Conservation (phyloP, 2,797 vertebrate genomes). For the Tympanoctomys barrerae region DNA sequence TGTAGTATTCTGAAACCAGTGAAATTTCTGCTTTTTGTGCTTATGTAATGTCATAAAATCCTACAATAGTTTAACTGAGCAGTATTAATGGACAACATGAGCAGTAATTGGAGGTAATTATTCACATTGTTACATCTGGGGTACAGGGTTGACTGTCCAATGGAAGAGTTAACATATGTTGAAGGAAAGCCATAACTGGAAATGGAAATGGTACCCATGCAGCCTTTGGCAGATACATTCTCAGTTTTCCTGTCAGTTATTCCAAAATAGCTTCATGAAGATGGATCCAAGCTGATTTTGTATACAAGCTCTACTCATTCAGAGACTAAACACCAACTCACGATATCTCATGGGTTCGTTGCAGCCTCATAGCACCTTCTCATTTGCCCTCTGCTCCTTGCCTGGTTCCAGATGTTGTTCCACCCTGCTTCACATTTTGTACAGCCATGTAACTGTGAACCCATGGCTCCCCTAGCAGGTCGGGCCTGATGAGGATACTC, state of each 20-base stretch:
- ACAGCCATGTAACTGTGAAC: constrained; percentile 87
- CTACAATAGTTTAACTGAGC: constrained; percentile 43
- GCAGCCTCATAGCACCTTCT: constrained; percentile 56
- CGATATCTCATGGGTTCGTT: constrained; percentile 34
- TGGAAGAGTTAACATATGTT: constrained; percentile 65
- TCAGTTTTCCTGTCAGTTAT: constrained; percentile 38
- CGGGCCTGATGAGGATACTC: constrained; percentile 91
- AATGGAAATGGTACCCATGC: constrained; percentile 49
- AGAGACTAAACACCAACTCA: constrained; percentile 62
- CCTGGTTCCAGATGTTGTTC: constrained; percentile 92
- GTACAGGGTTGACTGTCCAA: constrained; percentile 62
- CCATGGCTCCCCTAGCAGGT: constrained; percentile 90
- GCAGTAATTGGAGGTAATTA: constrained; percentile 65
- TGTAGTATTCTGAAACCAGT: constrained; percentile 59
- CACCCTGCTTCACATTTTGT: constrained; percentile 91
- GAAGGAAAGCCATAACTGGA: constrained; percentile 75
- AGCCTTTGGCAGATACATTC: constrained; percentile 83
- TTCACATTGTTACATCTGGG: constrained; percentile 60
- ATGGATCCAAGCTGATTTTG: constrained; percentile 74
- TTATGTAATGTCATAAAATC: constrained; percentile 4
- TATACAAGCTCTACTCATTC: constrained; percentile 76
- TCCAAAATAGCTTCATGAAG: constrained; percentile 84
- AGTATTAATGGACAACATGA: constrained; percentile 71
- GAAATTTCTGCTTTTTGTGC: constrained; percentile 61
- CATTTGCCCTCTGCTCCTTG: constrained; percentile 88